A percentile compares a stretch with the other conserved stretches of the same genome.
Evolutionary conservation across 2,113 vertebrate species (phyloP).

Genomic region (Onychostruthus taczanowskii): DNA sequence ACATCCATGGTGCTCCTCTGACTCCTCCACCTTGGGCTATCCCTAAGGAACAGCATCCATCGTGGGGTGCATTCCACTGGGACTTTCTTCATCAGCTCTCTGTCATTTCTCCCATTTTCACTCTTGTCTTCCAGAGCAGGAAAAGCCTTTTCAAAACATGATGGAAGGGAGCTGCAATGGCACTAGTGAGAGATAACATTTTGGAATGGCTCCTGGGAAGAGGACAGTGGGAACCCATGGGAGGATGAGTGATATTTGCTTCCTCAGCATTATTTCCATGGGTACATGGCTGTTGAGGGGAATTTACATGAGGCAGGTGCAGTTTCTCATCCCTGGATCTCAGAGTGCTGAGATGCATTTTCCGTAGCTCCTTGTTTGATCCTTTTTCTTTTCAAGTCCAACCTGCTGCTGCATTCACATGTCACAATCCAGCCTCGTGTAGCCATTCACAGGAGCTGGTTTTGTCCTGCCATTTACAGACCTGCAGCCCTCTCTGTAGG

Average conservation of each 20-base stretch:
- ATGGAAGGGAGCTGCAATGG: background rate
- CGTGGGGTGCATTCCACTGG: background rate
- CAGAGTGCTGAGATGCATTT: conserved; percentile 14
- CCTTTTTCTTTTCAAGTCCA: conserved; percentile 15
- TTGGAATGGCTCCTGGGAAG: background rate
- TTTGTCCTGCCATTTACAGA: background rate
- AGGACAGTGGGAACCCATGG: background rate
- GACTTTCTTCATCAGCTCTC: background rate
- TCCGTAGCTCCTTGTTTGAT: background rate
- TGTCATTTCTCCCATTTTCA: background rate
- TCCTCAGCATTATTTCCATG: background rate
- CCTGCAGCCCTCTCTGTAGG: background rate
- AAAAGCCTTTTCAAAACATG: background rate
- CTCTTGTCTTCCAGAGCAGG: background rate
- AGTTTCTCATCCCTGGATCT: background rate
- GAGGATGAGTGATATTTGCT: background rate
- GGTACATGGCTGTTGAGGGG: background rate
- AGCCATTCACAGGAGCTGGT: background rate
- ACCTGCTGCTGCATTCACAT: background rate
- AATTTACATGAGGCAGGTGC: background rate
- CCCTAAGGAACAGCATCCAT: background rate
- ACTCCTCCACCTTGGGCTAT: rapidly evolving
- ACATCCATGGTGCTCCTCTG: rapidly evolving
- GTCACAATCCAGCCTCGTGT: background rate
- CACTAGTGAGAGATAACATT: background rate